A percentile compares a stretch with the other conserved stretches of the same genome.
phyloP scores from a whole-genome alignment of 2,888 invertebrate species.

The Chrysina gloriosa region DNA sequence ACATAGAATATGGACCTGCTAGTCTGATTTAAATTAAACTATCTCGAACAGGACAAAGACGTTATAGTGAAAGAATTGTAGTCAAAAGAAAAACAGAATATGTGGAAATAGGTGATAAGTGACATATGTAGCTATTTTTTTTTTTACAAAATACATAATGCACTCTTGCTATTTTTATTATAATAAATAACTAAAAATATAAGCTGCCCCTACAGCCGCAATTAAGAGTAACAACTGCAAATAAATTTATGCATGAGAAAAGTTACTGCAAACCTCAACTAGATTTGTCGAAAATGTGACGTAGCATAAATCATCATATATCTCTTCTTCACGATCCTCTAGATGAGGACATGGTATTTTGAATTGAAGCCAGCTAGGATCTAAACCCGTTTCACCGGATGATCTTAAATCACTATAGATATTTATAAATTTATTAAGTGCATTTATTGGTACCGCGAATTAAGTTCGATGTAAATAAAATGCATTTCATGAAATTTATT shows the following conservation, averaged over 20 bases:
- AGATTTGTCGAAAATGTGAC: conserved; percentile 79
- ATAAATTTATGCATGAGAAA: not conserved
- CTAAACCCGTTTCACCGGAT: conserved; percentile 52
- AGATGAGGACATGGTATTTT: conserved; percentile 72
- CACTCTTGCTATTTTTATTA: not conserved
- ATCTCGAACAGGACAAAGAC: no score
- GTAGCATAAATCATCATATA: conserved; percentile 90
- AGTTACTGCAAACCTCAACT: conserved; percentile 71
- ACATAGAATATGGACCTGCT: no score
- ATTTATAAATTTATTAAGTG: no score
- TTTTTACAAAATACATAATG: no score
- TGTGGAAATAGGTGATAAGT: no score
- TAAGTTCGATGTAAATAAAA: not conserved
- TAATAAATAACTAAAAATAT: not conserved
- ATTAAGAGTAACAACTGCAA: not conserved
- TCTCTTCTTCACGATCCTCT: conserved; percentile 81
- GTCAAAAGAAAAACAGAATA: no score
- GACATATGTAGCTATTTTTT: no score
- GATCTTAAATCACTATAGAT: conserved; percentile 49
- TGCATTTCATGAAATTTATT: not conserved
- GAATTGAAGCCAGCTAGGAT: conserved; percentile 75
- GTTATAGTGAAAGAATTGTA: no score
- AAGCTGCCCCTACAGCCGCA: conserved; percentile 2
- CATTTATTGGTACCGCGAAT: no score
- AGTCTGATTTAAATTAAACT: no score